Evolutionary conservation across 2,888 invertebrate species (phyloP).

Genomic region (Eupithecia dodoneata): DNA sequence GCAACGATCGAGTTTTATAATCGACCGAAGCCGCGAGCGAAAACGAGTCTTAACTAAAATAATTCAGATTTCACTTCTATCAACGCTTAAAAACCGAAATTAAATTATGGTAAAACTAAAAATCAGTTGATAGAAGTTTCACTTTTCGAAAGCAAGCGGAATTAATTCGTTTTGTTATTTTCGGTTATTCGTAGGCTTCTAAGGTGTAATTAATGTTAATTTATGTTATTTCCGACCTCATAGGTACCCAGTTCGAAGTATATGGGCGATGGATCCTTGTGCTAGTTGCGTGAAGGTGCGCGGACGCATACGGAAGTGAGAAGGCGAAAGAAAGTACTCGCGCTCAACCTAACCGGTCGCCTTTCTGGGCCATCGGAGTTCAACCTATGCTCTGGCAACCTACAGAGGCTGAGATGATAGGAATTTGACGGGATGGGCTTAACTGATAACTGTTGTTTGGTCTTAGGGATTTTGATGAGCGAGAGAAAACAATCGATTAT

Average conservation of each 20-base stretch:
- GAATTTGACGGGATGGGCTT: constrained; percentile 16
- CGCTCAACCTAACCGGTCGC: constrained; percentile 78
- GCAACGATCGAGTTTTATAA: constrained; percentile 17
- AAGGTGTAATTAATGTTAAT: constrained; percentile 42
- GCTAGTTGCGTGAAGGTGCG: constrained; percentile 78
- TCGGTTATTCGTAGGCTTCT: constrained; percentile 35
- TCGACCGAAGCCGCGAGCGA: constrained; percentile 16
- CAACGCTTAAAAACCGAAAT: constrained; percentile 35
- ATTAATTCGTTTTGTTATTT: constrained; percentile 40
- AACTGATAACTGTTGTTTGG: constrained; percentile 1
- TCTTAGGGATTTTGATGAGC: background rate
- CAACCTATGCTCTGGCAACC: constrained; percentile 39
- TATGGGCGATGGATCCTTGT: constrained; percentile 68
- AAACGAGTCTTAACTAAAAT: constrained; percentile 16
- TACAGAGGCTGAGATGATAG: constrained; percentile 31
- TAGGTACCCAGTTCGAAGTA: constrained; percentile 42
- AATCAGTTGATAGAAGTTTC: constrained; percentile 38
- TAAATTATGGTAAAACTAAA: constrained; percentile 34
- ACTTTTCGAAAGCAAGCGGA: constrained; percentile 47
- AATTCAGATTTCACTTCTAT: constrained; percentile 40
- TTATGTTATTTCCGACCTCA: constrained; percentile 40
- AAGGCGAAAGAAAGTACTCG: constrained; percentile 80
- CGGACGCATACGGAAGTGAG: constrained; percentile 78
- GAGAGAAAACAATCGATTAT: background rate
- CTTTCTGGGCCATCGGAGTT: constrained; percentile 72